Conservation (phyloP, 2,797 vertebrate genomes). For the Oryzias sinensis region DNA sequence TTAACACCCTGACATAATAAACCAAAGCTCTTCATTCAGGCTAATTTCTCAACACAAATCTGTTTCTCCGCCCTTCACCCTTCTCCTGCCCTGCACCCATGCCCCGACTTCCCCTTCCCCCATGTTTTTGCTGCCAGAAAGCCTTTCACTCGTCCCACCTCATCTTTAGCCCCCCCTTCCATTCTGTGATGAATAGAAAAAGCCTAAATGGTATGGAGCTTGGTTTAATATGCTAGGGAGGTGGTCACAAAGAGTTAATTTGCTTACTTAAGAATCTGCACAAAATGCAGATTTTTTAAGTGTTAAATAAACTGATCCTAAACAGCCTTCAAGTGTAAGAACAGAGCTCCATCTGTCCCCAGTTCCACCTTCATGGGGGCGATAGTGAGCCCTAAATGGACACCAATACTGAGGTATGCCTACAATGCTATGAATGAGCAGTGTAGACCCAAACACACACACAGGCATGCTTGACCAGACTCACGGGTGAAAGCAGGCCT, state of each 20-base stretch:
- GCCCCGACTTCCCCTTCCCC: slow-evolving; percentile 24
- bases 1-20: slow-evolving; percentile 77
- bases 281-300: background rate
- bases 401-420: slow-evolving; percentile 32
- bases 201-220: slow-evolving; percentile 61
- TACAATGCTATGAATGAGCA: slow-evolving; percentile 67
- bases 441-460: slow-evolving; percentile 35
- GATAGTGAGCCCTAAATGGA: slow-evolving; percentile 42
- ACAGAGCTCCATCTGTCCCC: background rate
- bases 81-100: slow-evolving; percentile 49
- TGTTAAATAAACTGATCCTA: slow-evolving; percentile 1
- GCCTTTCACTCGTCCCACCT: slow-evolving; percentile 45
- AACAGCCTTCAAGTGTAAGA: background rate
- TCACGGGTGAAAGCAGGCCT: slow-evolving; percentile 31
- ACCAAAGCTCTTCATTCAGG: slow-evolving; percentile 75
- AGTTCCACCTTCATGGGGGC: slow-evolving; percentile 62
- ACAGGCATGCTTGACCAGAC: slow-evolving; percentile 35
- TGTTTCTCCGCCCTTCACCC: slow-evolving; percentile 63
- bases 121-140: slow-evolving; percentile 28
- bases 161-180: slow-evolving; percentile 19
- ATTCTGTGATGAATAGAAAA: slow-evolving; percentile 60
- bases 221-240: slow-evolving; percentile 56
- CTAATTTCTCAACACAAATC: slow-evolving; percentile 77
- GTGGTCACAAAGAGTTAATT: slow-evolving; percentile 50
- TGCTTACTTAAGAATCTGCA: slow-evolving; percentile 2